Percentiles rank a stretch among this genome's conserved stretches.
Conservation (phyloP, 2,888 invertebrate genomes). For the Sussaba pulchella region DNA sequence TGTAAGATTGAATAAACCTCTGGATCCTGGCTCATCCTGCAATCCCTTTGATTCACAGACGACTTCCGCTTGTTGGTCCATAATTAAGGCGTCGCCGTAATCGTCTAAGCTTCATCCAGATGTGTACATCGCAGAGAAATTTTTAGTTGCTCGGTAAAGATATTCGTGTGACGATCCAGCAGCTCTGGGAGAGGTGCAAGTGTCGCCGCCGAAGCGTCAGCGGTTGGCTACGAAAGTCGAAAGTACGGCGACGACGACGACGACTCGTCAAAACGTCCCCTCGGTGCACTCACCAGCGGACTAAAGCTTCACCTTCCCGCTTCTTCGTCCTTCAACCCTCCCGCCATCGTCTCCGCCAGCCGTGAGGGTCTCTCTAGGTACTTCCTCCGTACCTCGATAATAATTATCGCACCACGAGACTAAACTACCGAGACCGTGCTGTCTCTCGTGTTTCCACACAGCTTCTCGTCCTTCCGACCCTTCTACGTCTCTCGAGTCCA, state of each 20-base stretch:
- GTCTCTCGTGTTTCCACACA: constrained; percentile 2
- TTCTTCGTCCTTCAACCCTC: not conserved
- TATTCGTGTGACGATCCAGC: constrained; percentile 7
- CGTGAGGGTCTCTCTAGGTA: constrained; percentile 23
- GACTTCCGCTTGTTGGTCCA: not conserved
- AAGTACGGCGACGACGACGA: constrained; percentile 30
- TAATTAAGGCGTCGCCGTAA: not conserved
- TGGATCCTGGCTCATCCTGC: not conserved
- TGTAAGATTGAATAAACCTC: not conserved
- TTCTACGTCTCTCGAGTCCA: constrained; percentile 38
- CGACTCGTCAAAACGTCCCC: constrained; percentile 62
- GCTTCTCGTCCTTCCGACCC: constrained; percentile 12
- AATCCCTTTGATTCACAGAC: not conserved
- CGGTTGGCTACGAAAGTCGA: constrained; percentile 39
- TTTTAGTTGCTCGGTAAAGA: not conserved
- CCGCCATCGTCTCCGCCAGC: constrained; percentile 23
- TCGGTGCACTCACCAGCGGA: constrained; percentile 40
- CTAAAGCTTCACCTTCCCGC: constrained; percentile 26
- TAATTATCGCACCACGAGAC: constrained; percentile 62
- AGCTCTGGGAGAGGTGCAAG: constrained; percentile 5
- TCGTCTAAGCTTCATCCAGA: not conserved
- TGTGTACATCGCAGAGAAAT: not conserved
- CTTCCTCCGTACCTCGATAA: constrained; percentile 58
- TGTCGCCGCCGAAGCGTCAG: constrained; percentile 15
- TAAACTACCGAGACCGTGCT: constrained; percentile 46